phyloP scores from a whole-genome alignment of 1,140 invertebrate genomes.

The Orussus abietinus region DNA sequence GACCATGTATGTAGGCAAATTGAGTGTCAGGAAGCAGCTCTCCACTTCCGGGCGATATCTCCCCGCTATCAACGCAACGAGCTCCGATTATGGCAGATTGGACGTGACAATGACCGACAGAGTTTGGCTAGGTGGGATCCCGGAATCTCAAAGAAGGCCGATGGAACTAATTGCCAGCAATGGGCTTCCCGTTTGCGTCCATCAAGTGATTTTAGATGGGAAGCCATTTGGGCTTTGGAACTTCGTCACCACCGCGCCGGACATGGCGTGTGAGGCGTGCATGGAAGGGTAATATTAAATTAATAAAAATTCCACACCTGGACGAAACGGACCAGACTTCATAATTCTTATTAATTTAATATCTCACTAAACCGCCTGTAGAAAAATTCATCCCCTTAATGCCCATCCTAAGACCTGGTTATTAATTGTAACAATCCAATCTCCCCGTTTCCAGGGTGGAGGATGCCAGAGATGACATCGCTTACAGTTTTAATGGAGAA shows the following conservation, averaged over 20 bases:
- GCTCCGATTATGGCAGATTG: slow-evolving; percentile 53
- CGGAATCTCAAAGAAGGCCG: slow-evolving; percentile 50
- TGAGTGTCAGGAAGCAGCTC: slow-evolving; percentile 54
- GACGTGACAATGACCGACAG: slow-evolving; percentile 54
- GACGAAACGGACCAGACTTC: too few species aligned
- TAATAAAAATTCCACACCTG: slow-evolving; percentile 5
- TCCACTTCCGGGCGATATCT: slow-evolving; percentile 35
- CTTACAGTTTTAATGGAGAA: slow-evolving; percentile 69
- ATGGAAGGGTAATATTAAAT: slow-evolving; percentile 61
- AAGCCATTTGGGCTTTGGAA: slow-evolving; percentile 84
- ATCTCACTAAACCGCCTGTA: not conserved
- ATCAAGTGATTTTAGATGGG: slow-evolving; percentile 74
- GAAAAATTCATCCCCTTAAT: slow-evolving; percentile 2
- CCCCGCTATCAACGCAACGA: slow-evolving; percentile 47
- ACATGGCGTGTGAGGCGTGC: slow-evolving; percentile 70
- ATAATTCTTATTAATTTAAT: too few species aligned
- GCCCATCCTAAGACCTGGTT: not conserved
- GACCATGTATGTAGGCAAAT: slow-evolving; percentile 56
- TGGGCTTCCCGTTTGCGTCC: slow-evolving; percentile 71
- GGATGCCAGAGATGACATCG: slow-evolving; percentile 51
- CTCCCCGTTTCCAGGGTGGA: slow-evolving; percentile 52
- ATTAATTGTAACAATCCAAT: slow-evolving; percentile 8
- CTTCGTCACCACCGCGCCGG: slow-evolving; percentile 62
- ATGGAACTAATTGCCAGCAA: slow-evolving; percentile 47
- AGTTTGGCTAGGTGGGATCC: slow-evolving; percentile 59